Evolutionary conservation across 1,140 invertebrate genomes (phyloP).

Genomic region (Pseudomyrmex sp.): DNA sequence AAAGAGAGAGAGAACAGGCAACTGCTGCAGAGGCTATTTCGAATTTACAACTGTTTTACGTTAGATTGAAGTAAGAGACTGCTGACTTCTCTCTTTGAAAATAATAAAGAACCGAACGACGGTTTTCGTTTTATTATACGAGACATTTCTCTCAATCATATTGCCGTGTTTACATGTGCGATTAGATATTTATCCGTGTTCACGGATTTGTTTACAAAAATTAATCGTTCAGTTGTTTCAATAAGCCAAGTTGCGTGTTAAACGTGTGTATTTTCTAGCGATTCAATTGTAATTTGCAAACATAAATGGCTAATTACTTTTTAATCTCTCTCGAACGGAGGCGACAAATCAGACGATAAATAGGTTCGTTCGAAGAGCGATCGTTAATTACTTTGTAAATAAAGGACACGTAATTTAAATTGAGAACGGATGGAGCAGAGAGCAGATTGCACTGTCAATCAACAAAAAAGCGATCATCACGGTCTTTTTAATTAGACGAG

Average conservation of each 20-base stretch:
- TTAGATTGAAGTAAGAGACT: constrained; percentile 15
- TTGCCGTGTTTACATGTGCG: neutral
- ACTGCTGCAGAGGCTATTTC: neutral
- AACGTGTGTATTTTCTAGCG: too few relatives aligned
- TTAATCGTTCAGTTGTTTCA: too few relatives aligned
- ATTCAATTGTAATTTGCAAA: neutral
- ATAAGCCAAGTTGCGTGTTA: too few relatives aligned
- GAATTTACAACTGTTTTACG: constrained; percentile 20
- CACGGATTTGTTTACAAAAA: too few relatives aligned
- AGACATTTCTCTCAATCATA: constrained; percentile 7
- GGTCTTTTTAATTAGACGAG: neutral
- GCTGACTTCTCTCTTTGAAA: neutral
- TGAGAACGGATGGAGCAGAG: neutral
- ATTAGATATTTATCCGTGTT: neutral
- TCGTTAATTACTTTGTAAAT: constrained; percentile 46
- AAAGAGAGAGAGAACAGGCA: neutral
- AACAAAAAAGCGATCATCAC: constrained; percentile 14
- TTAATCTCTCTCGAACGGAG: neutral
- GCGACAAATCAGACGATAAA: constrained; percentile 31
- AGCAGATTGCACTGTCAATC: neutral
- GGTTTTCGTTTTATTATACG: neutral
- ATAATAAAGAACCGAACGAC: neutral
- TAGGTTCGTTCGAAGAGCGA: neutral
- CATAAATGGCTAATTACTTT: constrained; percentile 38
- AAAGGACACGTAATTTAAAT: constrained; percentile 29